Evolutionary conservation across 2,888 invertebrate species (phyloP).

Genomic region (Monopis laevigella): DNA sequence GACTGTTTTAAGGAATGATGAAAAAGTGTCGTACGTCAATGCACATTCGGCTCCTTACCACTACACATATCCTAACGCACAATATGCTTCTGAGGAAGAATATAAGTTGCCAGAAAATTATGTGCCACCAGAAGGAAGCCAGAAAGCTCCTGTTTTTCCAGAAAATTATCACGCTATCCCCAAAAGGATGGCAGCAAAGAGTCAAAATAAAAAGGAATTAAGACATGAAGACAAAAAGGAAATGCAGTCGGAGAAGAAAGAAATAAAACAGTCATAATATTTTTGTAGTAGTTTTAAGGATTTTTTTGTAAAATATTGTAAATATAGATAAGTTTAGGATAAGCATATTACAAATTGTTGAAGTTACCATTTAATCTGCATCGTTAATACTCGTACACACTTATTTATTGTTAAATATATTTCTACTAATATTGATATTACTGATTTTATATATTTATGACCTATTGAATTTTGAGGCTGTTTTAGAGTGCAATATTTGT

Average conservation of each 20-base stretch:
- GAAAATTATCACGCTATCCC: conserved; percentile 50
- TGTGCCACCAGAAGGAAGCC: conserved; percentile 33
- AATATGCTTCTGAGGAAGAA: conserved; percentile 35
- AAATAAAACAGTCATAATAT: conserved; percentile 18
- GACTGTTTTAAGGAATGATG: conserved; percentile 40
- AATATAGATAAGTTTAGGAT: too few species aligned
- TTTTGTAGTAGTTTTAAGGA: not conserved
- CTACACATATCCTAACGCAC: conserved; percentile 25
- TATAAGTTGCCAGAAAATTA: conserved; percentile 36
- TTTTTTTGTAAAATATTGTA: too few species aligned
- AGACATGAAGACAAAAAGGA: not conserved
- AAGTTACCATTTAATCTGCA: too few species aligned
- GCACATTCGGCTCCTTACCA: conserved; percentile 41
- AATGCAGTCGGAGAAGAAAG: conserved; percentile 13
- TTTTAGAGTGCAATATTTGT: too few species aligned
- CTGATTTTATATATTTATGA: too few species aligned
- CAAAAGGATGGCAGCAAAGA: conserved; percentile 44
- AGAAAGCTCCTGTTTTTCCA: conserved; percentile 39
- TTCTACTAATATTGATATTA: too few species aligned
- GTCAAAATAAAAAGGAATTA: conserved; percentile 29
- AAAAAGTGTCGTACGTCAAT: conserved; percentile 51
- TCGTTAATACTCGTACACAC: too few species aligned
- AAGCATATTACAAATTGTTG: too few species aligned
- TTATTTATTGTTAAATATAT: too few species aligned
- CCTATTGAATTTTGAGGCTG: too few species aligned